Evolutionary conservation across 2,113 vertebrate species (phyloP), one percentile per base, ranked within the genome.

Genomic region (Calcarius ornatus): DNA sequence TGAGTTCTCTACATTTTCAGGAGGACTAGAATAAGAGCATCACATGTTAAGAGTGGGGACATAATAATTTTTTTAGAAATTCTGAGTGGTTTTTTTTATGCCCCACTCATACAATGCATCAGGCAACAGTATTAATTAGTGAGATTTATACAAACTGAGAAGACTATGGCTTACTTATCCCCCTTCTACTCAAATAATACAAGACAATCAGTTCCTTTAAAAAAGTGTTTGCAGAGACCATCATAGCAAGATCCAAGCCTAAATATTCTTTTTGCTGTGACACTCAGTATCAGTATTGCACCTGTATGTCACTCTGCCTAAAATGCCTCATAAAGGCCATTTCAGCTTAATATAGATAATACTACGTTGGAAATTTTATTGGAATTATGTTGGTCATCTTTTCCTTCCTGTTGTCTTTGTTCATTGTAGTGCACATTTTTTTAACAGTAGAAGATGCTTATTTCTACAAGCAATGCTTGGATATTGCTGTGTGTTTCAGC

Each of bases 281-380:
- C 1, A 0, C 1, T 72, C 33, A 38, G 43, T 23, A 56, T 53
- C 50, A 77, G 42, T 40, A 33, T 28, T 1, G 0, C 15, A 38
- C 11, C 14, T 17, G 12, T 33, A 13, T 7, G 5, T 69, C 15
- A 23, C 12, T 38, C 28, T 90, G 37, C 23, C 31, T 80, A 8
- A 92, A 75, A 35, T 47, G 40, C 15, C 27, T 72, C 57, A 42
- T n/a, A 37, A 57, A 57, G 15, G 33, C 28, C 4, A 38, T 80
- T 81, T 61, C 30, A 43, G 8, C 11, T 81, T 81, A n/a, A 88
- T 33, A 10, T 5, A 50, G 30, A 59, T 17, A 22, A 22, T 28
- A 10, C 40, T 4, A 1, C 43, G 30, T 38, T 31, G 51, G 33
- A 22, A 54, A 6, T 65, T 40, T 27, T 57, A 7, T 7, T 59